These are phyloP conservation scores for Platysteira castanea DNA, from an alignment of 2,113 vertebrate genomes.

Conservation along the genomic window DNA sequence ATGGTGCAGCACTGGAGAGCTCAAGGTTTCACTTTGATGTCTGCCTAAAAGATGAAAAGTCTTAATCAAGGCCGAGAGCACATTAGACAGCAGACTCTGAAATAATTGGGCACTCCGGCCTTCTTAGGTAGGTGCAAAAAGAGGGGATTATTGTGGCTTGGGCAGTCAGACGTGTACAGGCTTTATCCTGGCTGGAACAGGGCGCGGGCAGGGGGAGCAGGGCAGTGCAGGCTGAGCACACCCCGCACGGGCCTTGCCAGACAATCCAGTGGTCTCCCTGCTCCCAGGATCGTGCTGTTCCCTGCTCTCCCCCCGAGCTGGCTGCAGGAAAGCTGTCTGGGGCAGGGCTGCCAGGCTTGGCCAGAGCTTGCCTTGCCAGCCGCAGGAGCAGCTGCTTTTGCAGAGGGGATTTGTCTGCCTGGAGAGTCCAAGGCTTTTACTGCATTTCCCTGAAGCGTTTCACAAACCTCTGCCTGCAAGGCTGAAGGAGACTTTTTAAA, in stretches of 20 bases:
- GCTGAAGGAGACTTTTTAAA: neutral
- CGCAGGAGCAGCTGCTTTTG: neutral
- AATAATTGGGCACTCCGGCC: neutral
- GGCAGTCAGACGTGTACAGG: neutral
- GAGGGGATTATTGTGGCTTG: neutral
- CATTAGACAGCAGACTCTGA: neutral
- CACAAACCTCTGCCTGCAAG: neutral
- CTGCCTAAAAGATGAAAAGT: slow-evolving; percentile 22
- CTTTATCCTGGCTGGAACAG: neutral
- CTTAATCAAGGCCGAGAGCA: slow-evolving; percentile 29
- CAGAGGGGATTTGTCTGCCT: neutral
- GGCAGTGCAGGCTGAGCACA: neutral
- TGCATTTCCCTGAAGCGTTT: neutral
- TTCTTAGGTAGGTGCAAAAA: neutral
- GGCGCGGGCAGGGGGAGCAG: neutral
- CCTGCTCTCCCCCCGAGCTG: neutral
- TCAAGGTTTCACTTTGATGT: slow-evolving; percentile 22
- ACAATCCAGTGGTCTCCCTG: accelerated
- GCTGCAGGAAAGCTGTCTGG: neutral
- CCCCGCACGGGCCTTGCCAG: neutral
- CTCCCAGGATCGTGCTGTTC: neutral
- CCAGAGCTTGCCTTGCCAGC: neutral
- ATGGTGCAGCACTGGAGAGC: neutral
- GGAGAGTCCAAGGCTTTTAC: neutral
- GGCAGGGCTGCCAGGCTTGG: neutral